Percentiles rank a stretch among this genome's conserved stretches.
Evolutionary conservation across 2,888 invertebrate species (phyloP).

Genomic region (Melangyna quadrimaculata): DNA sequence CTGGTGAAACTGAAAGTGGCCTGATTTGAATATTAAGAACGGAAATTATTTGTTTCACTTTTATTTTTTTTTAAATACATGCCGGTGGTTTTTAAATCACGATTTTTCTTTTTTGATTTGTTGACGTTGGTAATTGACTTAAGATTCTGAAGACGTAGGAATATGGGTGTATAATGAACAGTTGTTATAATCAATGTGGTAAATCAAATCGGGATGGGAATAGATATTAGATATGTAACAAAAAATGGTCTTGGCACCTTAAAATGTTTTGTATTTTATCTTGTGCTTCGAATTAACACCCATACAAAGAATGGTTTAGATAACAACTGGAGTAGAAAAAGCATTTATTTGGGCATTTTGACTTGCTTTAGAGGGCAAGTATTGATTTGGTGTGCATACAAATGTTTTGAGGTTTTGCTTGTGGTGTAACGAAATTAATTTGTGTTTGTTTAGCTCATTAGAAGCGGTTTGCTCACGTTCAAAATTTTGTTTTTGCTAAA

Average conservation of each 20-base stretch:
- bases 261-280: neutral
- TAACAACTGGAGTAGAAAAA: too few relatives aligned
- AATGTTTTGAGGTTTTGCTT: too few relatives aligned
- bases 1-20: constrained; percentile 26
- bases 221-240: neutral
- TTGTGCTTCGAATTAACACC: neutral
- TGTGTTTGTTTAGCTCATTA: too few relatives aligned
- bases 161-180: neutral
- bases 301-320: too few relatives aligned
- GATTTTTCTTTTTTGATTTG: neutral
- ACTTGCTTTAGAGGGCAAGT: too few relatives aligned
- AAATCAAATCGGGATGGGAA: neutral
- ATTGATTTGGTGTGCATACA: too few relatives aligned
- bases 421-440: too few relatives aligned
- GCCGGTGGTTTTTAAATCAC: neutral
- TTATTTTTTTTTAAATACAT: neutral
- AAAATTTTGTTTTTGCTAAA: too few relatives aligned
- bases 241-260: neutral
- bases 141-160: constrained; percentile 8
- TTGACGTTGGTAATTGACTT: constrained; percentile 24
- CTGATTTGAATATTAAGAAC: constrained; percentile 60
- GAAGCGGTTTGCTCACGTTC: too few relatives aligned
- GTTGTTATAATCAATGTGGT: neutral
- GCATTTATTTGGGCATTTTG: too few relatives aligned
- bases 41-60: constrained; percentile 27